Evolutionary conservation across 1,140 invertebrate genomes (phyloP).

Genomic region (Amyelois transitella): DNA sequence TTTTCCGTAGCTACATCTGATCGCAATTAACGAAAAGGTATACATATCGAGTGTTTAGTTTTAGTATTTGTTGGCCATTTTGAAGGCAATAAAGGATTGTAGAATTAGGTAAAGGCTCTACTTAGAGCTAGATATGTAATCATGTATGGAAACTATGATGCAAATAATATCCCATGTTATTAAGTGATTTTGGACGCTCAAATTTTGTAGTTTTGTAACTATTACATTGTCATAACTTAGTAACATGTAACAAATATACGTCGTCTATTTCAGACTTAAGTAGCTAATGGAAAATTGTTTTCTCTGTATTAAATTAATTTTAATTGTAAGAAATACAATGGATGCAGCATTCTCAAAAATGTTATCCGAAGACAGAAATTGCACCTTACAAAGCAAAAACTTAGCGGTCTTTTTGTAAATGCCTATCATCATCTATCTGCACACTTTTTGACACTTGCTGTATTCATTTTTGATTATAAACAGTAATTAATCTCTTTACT

Average conservation of each 20-base stretch:
- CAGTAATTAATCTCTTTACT: neutral
- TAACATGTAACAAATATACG: slow-evolving; percentile 21
- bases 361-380: too few species aligned
- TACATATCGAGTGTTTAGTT: slow-evolving; percentile 57
- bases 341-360: neutral
- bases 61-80: slow-evolving; percentile 24
- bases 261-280: slow-evolving; percentile 34
- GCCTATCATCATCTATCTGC: too few species aligned
- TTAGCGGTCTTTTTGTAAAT: too few species aligned
- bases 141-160: slow-evolving; percentile 20
- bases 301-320: neutral
- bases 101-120: neutral
- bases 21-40: slow-evolving; percentile 37
- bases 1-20: slow-evolving; percentile 24
- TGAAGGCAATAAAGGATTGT: slow-evolving; percentile 6
- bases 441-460: too few species aligned
- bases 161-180: slow-evolving; percentile 16
- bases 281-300: slow-evolving; percentile 28
- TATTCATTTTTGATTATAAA: neutral
- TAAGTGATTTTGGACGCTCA: slow-evolving; percentile 55
- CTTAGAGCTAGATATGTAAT: slow-evolving; percentile 8
- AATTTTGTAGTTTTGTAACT: slow-evolving; percentile 62
- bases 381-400: too few species aligned
- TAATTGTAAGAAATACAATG: neutral
- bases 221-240: slow-evolving; percentile 25